Evolutionary conservation across 2,888 invertebrate species (phyloP).

Genomic region (Agrotis ipsilon): DNA sequence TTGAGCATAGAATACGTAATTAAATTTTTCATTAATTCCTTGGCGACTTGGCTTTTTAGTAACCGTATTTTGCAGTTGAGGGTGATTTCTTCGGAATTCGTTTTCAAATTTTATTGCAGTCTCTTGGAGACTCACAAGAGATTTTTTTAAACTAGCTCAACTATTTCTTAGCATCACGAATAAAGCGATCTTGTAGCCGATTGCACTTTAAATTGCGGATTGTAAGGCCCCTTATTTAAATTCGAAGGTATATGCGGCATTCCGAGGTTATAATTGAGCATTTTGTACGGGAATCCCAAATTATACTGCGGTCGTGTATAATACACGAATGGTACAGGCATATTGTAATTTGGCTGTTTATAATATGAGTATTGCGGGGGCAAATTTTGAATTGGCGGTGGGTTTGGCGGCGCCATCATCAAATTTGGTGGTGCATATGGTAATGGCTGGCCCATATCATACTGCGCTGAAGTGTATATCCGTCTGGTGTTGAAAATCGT

Average conservation of each 20-base stretch:
- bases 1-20: no score
- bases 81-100: neutral
- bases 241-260: neutral
- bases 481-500: neutral
- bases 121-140: neutral
- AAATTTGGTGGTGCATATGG: neutral
- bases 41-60: neutral
- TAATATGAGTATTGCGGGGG: neutral
- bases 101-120: neutral
- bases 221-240: neutral
- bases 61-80: no score
- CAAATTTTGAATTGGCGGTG: neutral
- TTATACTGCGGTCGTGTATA: neutral
- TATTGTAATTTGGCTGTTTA: neutral
- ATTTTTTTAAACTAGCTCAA: neutral
- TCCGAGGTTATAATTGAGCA: neutral
- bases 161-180: neutral
- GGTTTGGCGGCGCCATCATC: neutral
- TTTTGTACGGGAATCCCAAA: neutral
- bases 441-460: neutral
- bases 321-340: neutral
- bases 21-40: no score
- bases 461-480: neutral
- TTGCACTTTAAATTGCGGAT: neutral
- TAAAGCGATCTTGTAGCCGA: neutral